Conservation (phyloP, 2,113 vertebrate genomes). For the Alligator sinensis region DNA sequence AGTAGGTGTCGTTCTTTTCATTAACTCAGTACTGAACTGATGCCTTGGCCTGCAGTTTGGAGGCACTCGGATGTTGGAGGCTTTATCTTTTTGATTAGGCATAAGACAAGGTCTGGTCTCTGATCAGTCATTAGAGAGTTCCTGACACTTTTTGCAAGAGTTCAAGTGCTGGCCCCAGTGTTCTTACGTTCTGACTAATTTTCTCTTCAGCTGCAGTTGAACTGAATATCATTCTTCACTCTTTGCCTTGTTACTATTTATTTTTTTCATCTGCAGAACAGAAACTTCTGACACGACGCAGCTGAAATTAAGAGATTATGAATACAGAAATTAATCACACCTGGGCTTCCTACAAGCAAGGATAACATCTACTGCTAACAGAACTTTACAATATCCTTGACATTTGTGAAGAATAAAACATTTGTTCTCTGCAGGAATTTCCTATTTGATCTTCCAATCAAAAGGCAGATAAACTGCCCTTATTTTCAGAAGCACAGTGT, state of each 20-base stretch:
- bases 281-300: not conserved
- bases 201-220: not conserved
- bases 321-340: not conserved
- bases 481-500: not conserved
- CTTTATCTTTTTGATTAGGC: not conserved
- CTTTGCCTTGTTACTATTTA: not conserved
- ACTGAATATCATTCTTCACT: not conserved
- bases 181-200: not conserved
- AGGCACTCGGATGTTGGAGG: not conserved
- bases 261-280: not conserved
- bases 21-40: not conserved
- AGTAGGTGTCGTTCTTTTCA: not conserved
- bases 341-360: not conserved
- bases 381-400: not conserved
- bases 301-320: not conserved
- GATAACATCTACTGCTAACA: not conserved
- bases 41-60: not conserved
- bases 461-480: not conserved
- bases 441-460: conserved; percentile 25
- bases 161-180: not conserved
- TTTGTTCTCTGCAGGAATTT: conserved; percentile 3
- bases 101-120: not conserved
- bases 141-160: not conserved
- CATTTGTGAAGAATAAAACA: not conserved
- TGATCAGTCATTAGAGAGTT: not conserved